Percentiles rank a stretch among this genome's conserved stretches.
Evolutionary conservation across 2,113 vertebrate species (phyloP).

Genomic region (Girardinichthys multiradiatus): DNA sequence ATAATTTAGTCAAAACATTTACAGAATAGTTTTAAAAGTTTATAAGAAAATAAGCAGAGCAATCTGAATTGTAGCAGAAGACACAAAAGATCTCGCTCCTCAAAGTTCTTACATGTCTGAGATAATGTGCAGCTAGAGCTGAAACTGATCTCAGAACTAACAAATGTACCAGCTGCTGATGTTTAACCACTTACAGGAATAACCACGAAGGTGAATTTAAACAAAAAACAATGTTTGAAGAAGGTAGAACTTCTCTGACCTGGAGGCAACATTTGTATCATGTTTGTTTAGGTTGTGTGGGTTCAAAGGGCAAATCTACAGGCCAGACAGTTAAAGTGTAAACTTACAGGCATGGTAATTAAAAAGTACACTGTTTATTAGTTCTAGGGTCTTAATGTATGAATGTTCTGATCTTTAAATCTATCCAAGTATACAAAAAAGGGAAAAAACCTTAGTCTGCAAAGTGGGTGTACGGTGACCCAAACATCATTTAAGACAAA

Average conservation of each 20-base stretch:
- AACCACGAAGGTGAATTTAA: neutral
- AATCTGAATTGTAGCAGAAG: neutral
- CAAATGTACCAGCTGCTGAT: neutral
- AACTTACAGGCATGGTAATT: too few species aligned
- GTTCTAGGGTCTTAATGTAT: too few species aligned
- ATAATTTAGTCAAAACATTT: too few species aligned
- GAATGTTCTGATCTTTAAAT: too few species aligned
- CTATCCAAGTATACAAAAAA: too few species aligned
- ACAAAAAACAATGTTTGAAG: neutral
- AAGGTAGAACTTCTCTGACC: neutral
- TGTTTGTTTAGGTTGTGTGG: too few species aligned
- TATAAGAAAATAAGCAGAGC: neutral
- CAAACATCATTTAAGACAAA: too few species aligned
- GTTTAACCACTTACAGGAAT: neutral
- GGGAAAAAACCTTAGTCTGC: fast-evolving
- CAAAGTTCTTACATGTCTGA: too few species aligned
- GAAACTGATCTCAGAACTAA: neutral
- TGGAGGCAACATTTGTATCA: neutral
- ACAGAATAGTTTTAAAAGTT: neutral
- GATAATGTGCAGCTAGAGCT: neutral
- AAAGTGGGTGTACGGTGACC: too few species aligned
- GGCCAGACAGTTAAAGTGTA: too few species aligned
- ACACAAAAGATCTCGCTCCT: neutral
- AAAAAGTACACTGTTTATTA: too few species aligned
- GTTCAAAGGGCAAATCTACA: too few species aligned